Percentiles rank a stretch among this genome's conserved stretches.
Conservation (phyloP, 2,797 vertebrate genomes). For the Ctenopoma multispine region DNA sequence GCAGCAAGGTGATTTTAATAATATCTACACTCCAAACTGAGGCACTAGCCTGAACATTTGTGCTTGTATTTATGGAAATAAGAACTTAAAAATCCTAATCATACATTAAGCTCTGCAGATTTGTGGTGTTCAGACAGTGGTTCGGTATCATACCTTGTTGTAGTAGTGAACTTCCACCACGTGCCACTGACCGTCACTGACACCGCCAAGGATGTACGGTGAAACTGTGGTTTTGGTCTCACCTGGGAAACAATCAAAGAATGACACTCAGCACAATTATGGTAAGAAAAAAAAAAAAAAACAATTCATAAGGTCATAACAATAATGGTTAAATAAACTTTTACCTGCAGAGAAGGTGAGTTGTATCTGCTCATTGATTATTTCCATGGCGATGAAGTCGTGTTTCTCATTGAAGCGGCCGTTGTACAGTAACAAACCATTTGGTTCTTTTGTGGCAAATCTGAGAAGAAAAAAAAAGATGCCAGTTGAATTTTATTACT, state of each 20-base stretch:
- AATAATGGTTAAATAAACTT: not conserved
- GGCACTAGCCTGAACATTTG: too few relatives aligned
- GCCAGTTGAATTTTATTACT: not conserved
- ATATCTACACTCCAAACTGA: too few relatives aligned
- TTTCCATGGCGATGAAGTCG: slow-evolving; percentile 95
- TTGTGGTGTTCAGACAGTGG: not conserved
- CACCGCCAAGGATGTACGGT: slow-evolving; percentile 88
- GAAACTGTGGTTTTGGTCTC: slow-evolving; percentile 93
- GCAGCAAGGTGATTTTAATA: too few relatives aligned
- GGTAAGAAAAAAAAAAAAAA: not conserved
- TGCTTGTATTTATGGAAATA: too few relatives aligned
- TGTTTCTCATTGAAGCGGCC: slow-evolving; percentile 97
- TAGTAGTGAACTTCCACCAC: slow-evolving; percentile 92
- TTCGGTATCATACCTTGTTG: slow-evolving; percentile 87
- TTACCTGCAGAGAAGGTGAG: slow-evolving; percentile 93
- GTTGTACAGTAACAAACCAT: slow-evolving; percentile 93
- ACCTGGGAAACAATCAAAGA: slow-evolving; percentile 76
- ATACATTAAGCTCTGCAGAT: not conserved
- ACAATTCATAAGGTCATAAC: not conserved
- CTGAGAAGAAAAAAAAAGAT: slow-evolving; percentile 70
- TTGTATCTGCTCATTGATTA: slow-evolving; percentile 92
- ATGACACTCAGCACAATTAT: not conserved
- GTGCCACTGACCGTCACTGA: slow-evolving; percentile 96
- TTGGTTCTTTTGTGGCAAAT: slow-evolving; percentile 91
- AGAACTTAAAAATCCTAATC: too few relatives aligned